Percentiles rank a stretch among this genome's conserved stretches.
Conservation (phyloP, 2,797 vertebrate genomes). For the Anguilla pacifica region DNA sequence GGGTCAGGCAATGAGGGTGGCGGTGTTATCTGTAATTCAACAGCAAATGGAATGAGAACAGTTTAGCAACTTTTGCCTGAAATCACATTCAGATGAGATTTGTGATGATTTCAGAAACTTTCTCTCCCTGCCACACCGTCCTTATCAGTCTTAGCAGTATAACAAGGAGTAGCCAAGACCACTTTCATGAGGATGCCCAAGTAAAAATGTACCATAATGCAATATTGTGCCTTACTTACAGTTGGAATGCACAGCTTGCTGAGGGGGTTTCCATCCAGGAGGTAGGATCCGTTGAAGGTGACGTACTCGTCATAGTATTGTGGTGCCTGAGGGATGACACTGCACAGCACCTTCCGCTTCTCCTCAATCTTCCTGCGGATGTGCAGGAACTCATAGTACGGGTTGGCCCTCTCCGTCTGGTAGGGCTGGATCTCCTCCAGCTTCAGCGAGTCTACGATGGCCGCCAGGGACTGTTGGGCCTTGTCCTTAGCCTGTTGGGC, state of each 20-base stretch:
- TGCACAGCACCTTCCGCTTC: conserved; percentile 94
- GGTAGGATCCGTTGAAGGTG: conserved; percentile 97
- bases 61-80: conserved; percentile 10
- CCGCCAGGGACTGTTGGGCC: conserved; percentile 91
- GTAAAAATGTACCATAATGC: not conserved
- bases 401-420: conserved; percentile 95
- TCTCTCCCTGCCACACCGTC: not conserved
- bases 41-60: not conserved
- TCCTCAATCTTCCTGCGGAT: conserved; percentile 98
- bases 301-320: conserved; percentile 99
- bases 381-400: conserved; percentile 97
- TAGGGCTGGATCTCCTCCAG: conserved; percentile 98
- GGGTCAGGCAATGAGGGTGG: conserved; percentile 94
- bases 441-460: conserved; percentile 93
- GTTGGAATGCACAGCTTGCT: conserved; percentile 99
- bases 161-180: not conserved
- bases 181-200: not conserved
- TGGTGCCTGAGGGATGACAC: conserved; percentile 95
- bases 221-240: conserved; percentile 72
- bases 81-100: not conserved
- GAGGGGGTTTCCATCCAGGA: conserved; percentile 96
- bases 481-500: conserved; percentile 85
- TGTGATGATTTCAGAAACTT: not conserved
- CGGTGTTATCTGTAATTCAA: conserved; percentile 85
- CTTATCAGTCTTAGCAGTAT: not conserved